Base-by-base conservation (phyloP, 2,797 vertebrate species). In the Acrocephalus scirpaceus region DNA sequence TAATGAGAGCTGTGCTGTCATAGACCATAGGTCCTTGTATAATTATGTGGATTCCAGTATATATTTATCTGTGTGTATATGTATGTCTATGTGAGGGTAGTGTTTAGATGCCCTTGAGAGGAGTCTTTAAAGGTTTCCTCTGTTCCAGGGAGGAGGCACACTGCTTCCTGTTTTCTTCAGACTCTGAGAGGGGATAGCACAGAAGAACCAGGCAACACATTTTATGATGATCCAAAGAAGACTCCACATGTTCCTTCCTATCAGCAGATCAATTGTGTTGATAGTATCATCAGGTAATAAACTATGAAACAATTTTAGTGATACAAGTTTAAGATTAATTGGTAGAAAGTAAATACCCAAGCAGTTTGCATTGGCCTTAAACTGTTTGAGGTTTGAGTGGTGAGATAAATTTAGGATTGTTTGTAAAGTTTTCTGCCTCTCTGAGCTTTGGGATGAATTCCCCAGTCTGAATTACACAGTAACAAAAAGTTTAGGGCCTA, bases 221-320 rank as follows among this genome's bases (percentile, higher is more conserved):
- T 97, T 36, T 92, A 84, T 19, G 97, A 98, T 38, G 97, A 95
- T 38, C 92, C 97, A 79, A 98, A 98, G 92, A 98, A 97, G 88
- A 97, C 97, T 56, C 95, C 97, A 0, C 98, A 60, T 76, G 93
- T 98, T 97, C 98, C 98, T 17, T 99, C 99, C n/a, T 99, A 99
- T 95, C 99, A 99, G 95, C 99, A 99, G 86, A 99, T 99, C 88
- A 99, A 98, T 96, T 99, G 98, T 96, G 91, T 99, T 64, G 98
- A 99, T 88, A 99, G 98, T 92, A 98, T 99, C 92, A 98, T 99
- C 88, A 98, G 98, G 99, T 99, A 78, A 90, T 95, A 72, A 88
- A 57, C 45, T 51, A 2, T 45, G 30, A 78, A 83, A 44, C 2
- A 0, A 54, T 56, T 89, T 53, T 51, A 57, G 40, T 67, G 38